phyloP scores from a whole-genome alignment of 2,113 vertebrate species.

The Tachysurus fulvidraco region DNA sequence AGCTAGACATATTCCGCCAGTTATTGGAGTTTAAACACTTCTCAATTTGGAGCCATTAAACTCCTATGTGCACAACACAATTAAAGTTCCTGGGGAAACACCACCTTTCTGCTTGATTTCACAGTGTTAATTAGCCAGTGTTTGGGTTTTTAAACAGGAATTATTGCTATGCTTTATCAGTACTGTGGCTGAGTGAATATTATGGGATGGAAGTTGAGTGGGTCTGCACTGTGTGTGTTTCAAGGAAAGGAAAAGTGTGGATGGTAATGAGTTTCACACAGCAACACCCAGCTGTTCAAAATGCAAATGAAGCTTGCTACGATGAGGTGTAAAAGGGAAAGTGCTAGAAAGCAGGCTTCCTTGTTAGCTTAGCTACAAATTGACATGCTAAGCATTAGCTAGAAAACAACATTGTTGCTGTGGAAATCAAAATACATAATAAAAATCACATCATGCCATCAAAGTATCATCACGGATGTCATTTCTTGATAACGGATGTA shows the following conservation, averaged over 20 bases:
- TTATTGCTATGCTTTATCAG: slow-evolving; percentile 67
- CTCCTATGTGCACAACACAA: slow-evolving; percentile 64
- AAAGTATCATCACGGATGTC: not conserved
- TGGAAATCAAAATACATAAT: not conserved
- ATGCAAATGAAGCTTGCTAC: slow-evolving; percentile 65
- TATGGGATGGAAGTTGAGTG: slow-evolving; percentile 58
- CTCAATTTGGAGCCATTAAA: slow-evolving; percentile 71
- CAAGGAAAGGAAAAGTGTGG: slow-evolving; percentile 65
- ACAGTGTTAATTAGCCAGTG: slow-evolving; percentile 74
- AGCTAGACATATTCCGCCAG: slow-evolving; percentile 53
- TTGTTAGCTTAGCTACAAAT: not conserved
- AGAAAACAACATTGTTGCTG: not conserved
- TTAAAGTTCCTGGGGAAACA: slow-evolving; percentile 67
- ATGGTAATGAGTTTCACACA: slow-evolving; percentile 77
- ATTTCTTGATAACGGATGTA: not conserved
- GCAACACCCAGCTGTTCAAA: slow-evolving; percentile 68
- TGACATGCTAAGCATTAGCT: not conserved
- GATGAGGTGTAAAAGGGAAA: slow-evolving; percentile 5
- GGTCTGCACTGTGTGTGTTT: slow-evolving; percentile 59
- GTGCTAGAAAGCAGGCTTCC: not conserved
- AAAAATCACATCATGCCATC: not conserved
- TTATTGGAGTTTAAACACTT: slow-evolving; percentile 67
- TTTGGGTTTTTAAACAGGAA: slow-evolving; percentile 67
- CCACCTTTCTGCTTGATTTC: slow-evolving; percentile 76
- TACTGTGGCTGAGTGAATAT: slow-evolving; percentile 72